Evolutionary conservation across 2,888 invertebrate species (phyloP).

Genomic region (Cerceris rybyensis): DNA sequence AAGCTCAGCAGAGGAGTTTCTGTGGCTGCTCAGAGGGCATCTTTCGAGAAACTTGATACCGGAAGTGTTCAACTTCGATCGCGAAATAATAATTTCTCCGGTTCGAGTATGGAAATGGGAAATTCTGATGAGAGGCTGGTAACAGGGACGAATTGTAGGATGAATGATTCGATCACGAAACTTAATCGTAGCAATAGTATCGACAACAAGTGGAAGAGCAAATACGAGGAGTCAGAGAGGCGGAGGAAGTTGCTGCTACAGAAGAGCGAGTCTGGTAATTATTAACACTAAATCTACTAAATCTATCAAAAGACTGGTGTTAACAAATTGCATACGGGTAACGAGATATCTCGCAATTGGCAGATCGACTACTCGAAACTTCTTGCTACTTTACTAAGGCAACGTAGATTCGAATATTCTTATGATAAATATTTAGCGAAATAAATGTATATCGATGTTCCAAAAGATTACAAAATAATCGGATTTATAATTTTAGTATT

Average conservation of each 20-base stretch:
- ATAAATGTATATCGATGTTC: too few species aligned
- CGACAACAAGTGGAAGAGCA: slow-evolving; percentile 85
- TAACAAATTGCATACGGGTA: too few species aligned
- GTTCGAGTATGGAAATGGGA: slow-evolving; percentile 60
- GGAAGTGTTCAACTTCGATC: slow-evolving; percentile 53
- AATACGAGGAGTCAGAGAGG: slow-evolving; percentile 88
- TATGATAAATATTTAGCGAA: too few species aligned
- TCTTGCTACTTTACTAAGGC: too few species aligned
- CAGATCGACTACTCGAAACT: too few species aligned
- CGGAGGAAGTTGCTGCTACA: slow-evolving; percentile 86
- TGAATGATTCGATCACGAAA: slow-evolving; percentile 46
- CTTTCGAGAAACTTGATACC: slow-evolving; percentile 77
- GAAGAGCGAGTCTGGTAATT: slow-evolving; percentile 88
- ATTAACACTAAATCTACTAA: too few species aligned
- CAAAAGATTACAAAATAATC: too few species aligned
- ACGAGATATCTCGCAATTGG: too few species aligned
- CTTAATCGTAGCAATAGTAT: slow-evolving; percentile 74
- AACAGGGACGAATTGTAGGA: slow-evolving; percentile 26
- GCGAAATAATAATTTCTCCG: slow-evolving; percentile 53
- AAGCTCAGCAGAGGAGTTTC: slow-evolving; percentile 70
- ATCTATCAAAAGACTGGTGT: too few species aligned
- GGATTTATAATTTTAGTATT: too few species aligned
- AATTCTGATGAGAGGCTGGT: slow-evolving; percentile 48
- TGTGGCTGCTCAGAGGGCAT: slow-evolving; percentile 78
- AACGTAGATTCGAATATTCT: too few species aligned